A percentile compares a stretch with the other conserved stretches of the same genome.
Conservation (phyloP, 2,797 vertebrate genomes). For the Pseudopleuronectes americanus region DNA sequence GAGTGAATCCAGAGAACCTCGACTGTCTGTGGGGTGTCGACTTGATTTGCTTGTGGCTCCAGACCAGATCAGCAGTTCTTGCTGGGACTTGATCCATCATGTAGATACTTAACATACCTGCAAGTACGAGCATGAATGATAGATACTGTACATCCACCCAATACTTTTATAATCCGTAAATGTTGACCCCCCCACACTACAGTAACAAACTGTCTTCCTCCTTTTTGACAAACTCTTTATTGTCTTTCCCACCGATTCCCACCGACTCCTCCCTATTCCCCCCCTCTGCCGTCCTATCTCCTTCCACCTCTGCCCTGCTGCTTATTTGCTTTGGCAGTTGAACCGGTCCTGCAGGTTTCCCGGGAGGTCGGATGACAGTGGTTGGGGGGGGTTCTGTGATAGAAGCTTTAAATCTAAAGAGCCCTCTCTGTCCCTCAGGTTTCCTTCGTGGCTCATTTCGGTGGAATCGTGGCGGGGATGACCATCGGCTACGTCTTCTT, state of each 20-base stretch:
- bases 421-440: constrained; percentile 79
- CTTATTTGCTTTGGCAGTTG: constrained; percentile 11
- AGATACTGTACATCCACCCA: background rate
- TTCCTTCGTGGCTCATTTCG: constrained; percentile 93
- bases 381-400: background rate
- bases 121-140: background rate
- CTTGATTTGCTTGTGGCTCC: constrained; percentile 22
- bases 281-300: background rate
- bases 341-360: constrained; percentile 38
- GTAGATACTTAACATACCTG: background rate
- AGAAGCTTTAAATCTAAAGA: background rate
- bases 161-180: background rate
- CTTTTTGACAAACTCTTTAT: background rate
- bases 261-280: constrained; percentile 4
- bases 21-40: background rate
- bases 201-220: background rate
- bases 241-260: background rate
- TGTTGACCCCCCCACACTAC: background rate
- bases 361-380: background rate
- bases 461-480: constrained; percentile 91
- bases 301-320: background rate
- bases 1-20: constrained; percentile 11
- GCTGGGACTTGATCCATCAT: constrained; percentile 35
- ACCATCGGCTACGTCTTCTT: constrained; percentile 93
- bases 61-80: constrained; percentile 30